These are phyloP conservation scores for Alosa alosa DNA, from an alignment of 2,113 vertebrate genomes.

Conservation along the genomic window DNA sequence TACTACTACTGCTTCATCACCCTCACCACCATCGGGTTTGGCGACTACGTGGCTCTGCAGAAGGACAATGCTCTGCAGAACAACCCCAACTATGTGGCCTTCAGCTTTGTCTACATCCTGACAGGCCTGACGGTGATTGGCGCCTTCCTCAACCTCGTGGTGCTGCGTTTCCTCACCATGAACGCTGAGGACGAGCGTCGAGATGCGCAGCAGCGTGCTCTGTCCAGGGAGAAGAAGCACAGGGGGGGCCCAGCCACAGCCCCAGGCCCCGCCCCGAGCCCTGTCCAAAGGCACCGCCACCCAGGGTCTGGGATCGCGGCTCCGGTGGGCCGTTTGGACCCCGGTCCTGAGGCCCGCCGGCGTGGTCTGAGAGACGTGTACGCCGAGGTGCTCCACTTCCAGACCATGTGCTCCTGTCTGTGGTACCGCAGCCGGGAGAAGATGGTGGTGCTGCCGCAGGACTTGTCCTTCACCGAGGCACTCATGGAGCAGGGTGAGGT, in stretches of 20 bases:
- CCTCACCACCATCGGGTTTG: conserved; percentile 90
- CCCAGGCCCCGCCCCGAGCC: conserved; percentile 15
- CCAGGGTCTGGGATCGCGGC: background rate
- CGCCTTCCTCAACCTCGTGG: conserved; percentile 96
- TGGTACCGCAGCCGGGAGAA: conserved; percentile 94
- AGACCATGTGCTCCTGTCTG: conserved; percentile 94
- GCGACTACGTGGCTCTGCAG: conserved; percentile 86
- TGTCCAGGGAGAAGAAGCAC: conserved; percentile 64
- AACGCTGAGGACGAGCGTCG: conserved; percentile 91
- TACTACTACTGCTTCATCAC: conserved; percentile 99
- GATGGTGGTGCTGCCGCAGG: conserved; percentile 83
- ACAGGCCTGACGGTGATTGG: conserved; percentile 93
- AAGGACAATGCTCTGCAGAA: conserved; percentile 91
- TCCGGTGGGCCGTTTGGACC: conserved; percentile 18
- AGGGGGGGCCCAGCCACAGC: background rate
- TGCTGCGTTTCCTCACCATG: conserved; percentile 97
- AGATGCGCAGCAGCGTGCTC: conserved; percentile 83
- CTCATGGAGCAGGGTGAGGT: conserved; percentile 79
- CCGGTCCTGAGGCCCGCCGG: conserved; percentile 34
- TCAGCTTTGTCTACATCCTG: conserved; percentile 98
- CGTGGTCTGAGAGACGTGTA: conserved; percentile 82
- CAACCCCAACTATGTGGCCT: conserved; percentile 91
- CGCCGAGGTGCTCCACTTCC: conserved; percentile 91
- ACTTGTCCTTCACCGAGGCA: conserved; percentile 84
- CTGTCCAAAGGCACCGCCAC: background rate